Conservation (phyloP, 2,797 vertebrate genomes). For the Huso huso region DNA sequence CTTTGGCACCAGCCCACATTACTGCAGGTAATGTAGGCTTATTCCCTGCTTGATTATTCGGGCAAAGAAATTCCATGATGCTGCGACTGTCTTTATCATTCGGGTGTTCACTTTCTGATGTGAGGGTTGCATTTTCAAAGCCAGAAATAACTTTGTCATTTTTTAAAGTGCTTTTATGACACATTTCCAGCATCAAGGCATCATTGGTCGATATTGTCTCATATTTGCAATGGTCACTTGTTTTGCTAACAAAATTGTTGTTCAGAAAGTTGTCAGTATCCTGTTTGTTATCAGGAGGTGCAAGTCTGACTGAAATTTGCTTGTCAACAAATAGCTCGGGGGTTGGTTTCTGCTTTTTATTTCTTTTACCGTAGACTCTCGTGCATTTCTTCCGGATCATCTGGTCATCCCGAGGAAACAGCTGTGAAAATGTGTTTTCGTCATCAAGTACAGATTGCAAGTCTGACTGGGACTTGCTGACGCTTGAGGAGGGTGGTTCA, state of each 20-base stretch:
- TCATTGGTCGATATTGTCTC: slow-evolving; percentile 70
- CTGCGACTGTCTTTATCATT: slow-evolving; percentile 37
- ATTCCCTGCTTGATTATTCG: slow-evolving; percentile 41
- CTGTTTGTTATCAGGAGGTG: slow-evolving; percentile 40
- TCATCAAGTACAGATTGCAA: slow-evolving; percentile 72
- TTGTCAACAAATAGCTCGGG: slow-evolving; percentile 28
- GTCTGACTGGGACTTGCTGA: slow-evolving; percentile 44
- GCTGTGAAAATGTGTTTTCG: slow-evolving; percentile 75
- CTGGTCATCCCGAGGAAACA: slow-evolving; percentile 78
- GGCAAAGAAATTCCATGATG: slow-evolving; percentile 43
- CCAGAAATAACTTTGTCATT: slow-evolving; percentile 31
- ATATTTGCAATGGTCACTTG: slow-evolving; percentile 63
- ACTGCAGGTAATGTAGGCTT: slow-evolving; percentile 39
- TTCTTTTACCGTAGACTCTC: slow-evolving; percentile 80
- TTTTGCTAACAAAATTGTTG: slow-evolving; percentile 51
- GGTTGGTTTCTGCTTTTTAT: slow-evolving; percentile 59
- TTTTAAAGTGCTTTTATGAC: slow-evolving; percentile 55
- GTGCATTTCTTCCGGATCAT: slow-evolving; percentile 74
- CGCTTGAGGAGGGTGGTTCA: slow-evolving; percentile 40
- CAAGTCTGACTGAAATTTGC: slow-evolving; percentile 25
- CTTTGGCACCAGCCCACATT: slow-evolving; percentile 55
- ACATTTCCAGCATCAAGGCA: slow-evolving; percentile 72
- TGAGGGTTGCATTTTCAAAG: slow-evolving; percentile 24
- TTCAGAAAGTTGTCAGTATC: slow-evolving; percentile 50
- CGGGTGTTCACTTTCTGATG: slow-evolving; percentile 33